Base-by-base conservation (phyloP, 2,113 vertebrate species). In the Microtus richardsoni region DNA sequence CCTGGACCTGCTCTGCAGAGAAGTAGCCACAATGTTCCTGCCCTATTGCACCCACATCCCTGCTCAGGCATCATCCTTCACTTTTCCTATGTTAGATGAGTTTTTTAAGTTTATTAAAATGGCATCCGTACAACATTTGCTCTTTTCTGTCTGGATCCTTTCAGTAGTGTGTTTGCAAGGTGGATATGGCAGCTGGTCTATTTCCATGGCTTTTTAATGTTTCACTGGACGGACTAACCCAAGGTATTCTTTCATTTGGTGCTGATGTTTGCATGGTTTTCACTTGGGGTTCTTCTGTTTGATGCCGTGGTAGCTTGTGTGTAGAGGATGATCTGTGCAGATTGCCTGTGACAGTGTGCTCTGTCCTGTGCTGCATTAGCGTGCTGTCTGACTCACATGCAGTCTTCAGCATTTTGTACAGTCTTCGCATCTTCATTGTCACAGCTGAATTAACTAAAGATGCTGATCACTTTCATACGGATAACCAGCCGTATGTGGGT, bases 251-350 rank as follows among this genome's bases (percentile, higher is more conserved):
- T 39, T 68, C n/a, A 1, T 0, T 13, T 54, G 24, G 7, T 2
- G 58, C 26, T 33, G 28, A 21, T 80, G 17, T 10, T 6, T 9
- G 22, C 41, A 6, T 30, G 28, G 41, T n/a, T 64, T 70, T 26
- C 24, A 3, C 36, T 58, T 58, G 49, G 30, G 44, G 13, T n/a
- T 12, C 4, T 88, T 82, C n/a, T 19, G 3, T 1, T 1, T 12
- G 8, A 4, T 21, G 13, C 71, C 49, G 0, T 33, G 3, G 0
- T 41, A 28, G 41, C 24, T 0, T n/a, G 22, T n/a, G 22, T 39
- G 39, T 0, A 82, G 52, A 36, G 26, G 79, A 24, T 26, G 58
- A 62, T 60, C 22, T 39, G 54, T 21, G 36, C 22, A 62, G 26
- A 62, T 19, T 83, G 58, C 3, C n/a, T 62, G 36, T 39, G 54